Evolutionary conservation across 1,140 invertebrate species (phyloP).

Genomic region (Drosophila guanche): DNA sequence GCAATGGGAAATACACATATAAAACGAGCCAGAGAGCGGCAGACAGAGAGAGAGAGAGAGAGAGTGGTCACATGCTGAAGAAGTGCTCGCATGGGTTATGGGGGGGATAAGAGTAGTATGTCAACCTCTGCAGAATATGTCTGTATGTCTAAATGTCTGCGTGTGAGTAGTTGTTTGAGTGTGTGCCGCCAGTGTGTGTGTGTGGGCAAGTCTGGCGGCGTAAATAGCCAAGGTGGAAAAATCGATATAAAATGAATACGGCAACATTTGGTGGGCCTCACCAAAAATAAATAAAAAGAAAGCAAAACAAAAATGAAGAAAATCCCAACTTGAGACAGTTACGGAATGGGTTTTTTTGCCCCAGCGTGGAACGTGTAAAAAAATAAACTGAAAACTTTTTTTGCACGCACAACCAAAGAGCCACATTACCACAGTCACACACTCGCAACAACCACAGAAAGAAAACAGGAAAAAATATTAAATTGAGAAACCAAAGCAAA

Average conservation of each 20-base stretch:
- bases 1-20: slow-evolving; percentile 57
- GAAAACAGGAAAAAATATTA: no score
- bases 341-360: slow-evolving; percentile 67
- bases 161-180: slow-evolving; percentile 6
- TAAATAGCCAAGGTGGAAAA: slow-evolving; percentile 78
- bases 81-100: no score
- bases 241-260: slow-evolving; percentile 79
- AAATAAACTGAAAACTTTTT: slow-evolving; percentile 35
- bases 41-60: no score
- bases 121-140: slow-evolving; percentile 39
- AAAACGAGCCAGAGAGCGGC: slow-evolving; percentile 40
- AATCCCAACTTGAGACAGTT: slow-evolving; percentile 64
- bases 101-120: slow-evolving; percentile 47
- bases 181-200: slow-evolving; percentile 30
- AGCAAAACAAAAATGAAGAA: slow-evolving; percentile 19
- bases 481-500: slow-evolving; percentile 17
- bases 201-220: slow-evolving; percentile 45
- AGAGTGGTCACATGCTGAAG: no score
- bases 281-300: slow-evolving; percentile 40
- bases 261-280: slow-evolving; percentile 62
- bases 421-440: slow-evolving; percentile 20
- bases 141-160: slow-evolving; percentile 11
- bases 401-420: slow-evolving; percentile 66
- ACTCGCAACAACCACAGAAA: background rate
- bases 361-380: slow-evolving; percentile 66